Evolutionary conservation across 2,797 vertebrate genomes (phyloP).

Genomic region (Anas bernieri): DNA sequence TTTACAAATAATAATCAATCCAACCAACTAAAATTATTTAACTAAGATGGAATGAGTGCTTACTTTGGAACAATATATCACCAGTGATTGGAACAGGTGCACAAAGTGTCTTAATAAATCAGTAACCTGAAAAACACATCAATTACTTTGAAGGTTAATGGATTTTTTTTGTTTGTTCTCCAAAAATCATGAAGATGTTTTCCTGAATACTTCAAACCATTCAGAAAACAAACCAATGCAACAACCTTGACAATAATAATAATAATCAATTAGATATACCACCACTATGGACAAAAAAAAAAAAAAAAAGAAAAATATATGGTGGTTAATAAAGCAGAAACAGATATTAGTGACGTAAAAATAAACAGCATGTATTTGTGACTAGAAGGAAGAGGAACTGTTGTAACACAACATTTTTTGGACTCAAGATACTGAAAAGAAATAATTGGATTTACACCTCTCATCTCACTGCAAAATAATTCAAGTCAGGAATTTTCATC

Average conservation of each 20-base stretch:
- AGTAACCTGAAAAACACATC: conserved; percentile 70
- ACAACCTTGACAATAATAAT: not conserved
- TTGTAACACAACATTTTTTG: not conserved
- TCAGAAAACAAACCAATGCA: not conserved
- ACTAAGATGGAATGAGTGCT: conserved; percentile 65
- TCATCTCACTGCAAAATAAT: not conserved
- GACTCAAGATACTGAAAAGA: not conserved
- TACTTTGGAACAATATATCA: conserved; percentile 64
- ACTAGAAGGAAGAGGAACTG: not conserved
- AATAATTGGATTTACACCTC: not conserved
- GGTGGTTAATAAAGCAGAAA: not conserved
- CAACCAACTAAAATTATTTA: conserved; percentile 67
- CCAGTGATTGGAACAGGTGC: conserved; percentile 72
- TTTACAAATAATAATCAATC: conserved; percentile 61
- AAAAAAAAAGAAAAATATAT: no score
- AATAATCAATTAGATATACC: not conserved
- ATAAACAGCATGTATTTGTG: not conserved
- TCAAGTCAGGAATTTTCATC: not conserved
- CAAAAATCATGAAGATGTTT: conserved; percentile 58
- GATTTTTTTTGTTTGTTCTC: conserved; percentile 60
- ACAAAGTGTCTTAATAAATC: conserved; percentile 74
- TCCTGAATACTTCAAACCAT: conserved; percentile 39
- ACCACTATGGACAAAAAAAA: not conserved
- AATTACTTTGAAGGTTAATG: conserved; percentile 77
- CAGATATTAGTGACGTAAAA: not conserved